phyloP scores from a whole-genome alignment of 1,140 invertebrate genomes.

The Schlechtendalia chinensis region DNA sequence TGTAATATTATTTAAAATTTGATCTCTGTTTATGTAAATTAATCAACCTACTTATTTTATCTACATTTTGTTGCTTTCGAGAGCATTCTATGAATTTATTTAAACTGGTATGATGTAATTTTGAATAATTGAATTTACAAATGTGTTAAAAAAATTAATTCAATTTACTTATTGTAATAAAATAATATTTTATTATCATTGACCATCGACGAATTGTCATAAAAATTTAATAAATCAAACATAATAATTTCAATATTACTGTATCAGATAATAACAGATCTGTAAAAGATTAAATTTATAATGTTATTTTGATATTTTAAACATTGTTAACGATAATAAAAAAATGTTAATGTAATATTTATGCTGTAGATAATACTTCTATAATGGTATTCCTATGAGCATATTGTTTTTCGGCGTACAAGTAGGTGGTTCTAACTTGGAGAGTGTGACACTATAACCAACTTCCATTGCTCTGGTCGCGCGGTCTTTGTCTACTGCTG shows the following conservation, averaged over 20 bases:
- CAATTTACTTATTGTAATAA: not conserved
- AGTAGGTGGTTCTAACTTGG: slow-evolving; percentile 71
- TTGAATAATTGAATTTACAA: not conserved
- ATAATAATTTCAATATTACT: too few relatives aligned
- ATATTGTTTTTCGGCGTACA: slow-evolving; percentile 95
- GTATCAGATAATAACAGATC: not conserved
- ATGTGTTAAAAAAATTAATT: not conserved
- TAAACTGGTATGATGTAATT: not conserved
- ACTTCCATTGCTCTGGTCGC: slow-evolving; percentile 69
- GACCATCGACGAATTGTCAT: not conserved
- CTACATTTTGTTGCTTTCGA: not conserved
- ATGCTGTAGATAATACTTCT: not conserved
- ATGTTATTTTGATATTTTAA: not conserved
- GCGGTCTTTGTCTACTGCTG: slow-evolving; percentile 83
- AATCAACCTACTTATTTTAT: not conserved
- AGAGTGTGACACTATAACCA: slow-evolving; percentile 73
- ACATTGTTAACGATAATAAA: not conserved
- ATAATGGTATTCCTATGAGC: slow-evolving; percentile 68
- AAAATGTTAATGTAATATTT: not conserved
- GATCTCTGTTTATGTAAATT: slow-evolving; percentile 4
- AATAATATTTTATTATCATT: not conserved
- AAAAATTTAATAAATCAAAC: not conserved
- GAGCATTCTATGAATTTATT: not conserved
- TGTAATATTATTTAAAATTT: not conserved
- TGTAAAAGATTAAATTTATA: not conserved